A percentile compares a stretch with the other conserved stretches of the same genome.
phyloP scores from a whole-genome alignment of 2,797 vertebrate species.

The Myripristis jacobus region DNA sequence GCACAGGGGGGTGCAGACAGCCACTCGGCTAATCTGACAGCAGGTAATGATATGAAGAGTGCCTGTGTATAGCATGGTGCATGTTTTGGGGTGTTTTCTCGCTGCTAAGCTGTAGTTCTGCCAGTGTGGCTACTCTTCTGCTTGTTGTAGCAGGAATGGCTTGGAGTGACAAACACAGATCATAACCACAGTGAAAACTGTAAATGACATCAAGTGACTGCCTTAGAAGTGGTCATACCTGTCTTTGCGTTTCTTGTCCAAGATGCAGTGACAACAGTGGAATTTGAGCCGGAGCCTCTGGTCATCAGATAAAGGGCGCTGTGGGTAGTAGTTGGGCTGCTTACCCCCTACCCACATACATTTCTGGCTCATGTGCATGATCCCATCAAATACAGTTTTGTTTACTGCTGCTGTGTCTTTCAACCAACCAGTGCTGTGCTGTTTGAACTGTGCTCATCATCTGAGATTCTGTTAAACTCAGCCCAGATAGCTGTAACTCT shows the following conservation, averaged over 20 bases:
- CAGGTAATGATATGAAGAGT: constrained; percentile 75
- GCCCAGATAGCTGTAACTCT: background rate
- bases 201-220: too few species aligned
- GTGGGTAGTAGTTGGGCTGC: constrained; percentile 84
- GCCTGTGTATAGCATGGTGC: background rate
- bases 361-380: constrained; percentile 3
- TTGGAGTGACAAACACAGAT: background rate
- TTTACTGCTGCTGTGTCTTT: constrained; percentile 8
- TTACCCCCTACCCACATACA: background rate
- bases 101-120: background rate
- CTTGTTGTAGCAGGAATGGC: background rate
- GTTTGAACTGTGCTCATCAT: background rate
- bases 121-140: background rate
- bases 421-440: constrained; percentile 1
- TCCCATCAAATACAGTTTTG: background rate
- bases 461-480: background rate
- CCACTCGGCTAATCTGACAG: constrained; percentile 85
- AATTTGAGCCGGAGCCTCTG: constrained; percentile 89
- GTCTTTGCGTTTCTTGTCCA: constrained; percentile 49
- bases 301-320: too few species aligned
- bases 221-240: too few species aligned
- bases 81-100: background rate
- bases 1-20: constrained; percentile 87
- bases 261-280: constrained; percentile 85
- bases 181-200: too few species aligned